Evolutionary conservation across 2,888 invertebrate species (phyloP), one percentile per base, ranked within the genome.

Genomic region (Synergus japonicus): DNA sequence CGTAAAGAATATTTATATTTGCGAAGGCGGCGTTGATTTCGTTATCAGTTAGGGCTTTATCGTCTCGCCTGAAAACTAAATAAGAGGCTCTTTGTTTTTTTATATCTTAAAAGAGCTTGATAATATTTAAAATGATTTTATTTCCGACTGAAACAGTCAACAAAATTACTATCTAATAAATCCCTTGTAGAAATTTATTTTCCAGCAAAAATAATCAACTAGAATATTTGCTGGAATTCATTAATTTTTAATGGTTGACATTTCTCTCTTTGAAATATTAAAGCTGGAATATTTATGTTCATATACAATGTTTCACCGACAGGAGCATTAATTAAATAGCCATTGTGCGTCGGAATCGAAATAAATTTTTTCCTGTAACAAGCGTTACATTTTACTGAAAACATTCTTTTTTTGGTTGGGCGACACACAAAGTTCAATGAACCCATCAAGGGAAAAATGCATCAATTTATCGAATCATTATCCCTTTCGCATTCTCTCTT

Each of bases 1-100:
- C 22, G 60, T 22, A 60, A 60, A 60, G 29, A 60, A 60, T 29
- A 22, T 60, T 60, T 60, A 29, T 66, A 43, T 43, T 66, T 43
- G 41, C 37, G 43, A 66, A 66, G 10, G 2, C 15, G 8, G 18
- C 9, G 43, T 43, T 18, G 22, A 60, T 60, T 60, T 12, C 4
- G 4, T 60, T 60, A 60, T 60, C 60, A 29, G n/a, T 54, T n/a
- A 18, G 12, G 12, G 22, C 22, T 29, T 60, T 12, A 60, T 60
- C 60, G 18, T 29, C 10, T 60, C 22, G 22, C 4, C 22, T 60
- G 22, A 12, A 12, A 60, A 29, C 9, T n/a, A 54, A 54, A 54
- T n/a, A 54, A 54, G n/a, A 9, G 3, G 18, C 9, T n/a, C 54
- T 54, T 54, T 54, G 54, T 54, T 54, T 9, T n/a, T 54, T n/a